These are phyloP conservation scores for Frankliniella intonsa DNA, from an alignment of 2,888 invertebrate genomes.

Conservation along the genomic window DNA sequence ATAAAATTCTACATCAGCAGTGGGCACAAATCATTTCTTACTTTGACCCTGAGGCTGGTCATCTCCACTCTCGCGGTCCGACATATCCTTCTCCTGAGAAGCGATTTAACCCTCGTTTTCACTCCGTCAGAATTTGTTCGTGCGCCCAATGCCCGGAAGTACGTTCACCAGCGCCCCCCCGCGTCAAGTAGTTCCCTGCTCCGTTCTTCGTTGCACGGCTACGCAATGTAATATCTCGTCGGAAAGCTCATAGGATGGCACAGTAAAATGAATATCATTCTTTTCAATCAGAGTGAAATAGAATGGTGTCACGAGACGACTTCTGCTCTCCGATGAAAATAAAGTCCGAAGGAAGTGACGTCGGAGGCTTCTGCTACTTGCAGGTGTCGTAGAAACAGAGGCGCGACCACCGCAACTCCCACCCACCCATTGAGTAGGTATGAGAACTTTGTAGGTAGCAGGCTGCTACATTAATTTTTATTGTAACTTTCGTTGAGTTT, in stretches of 20 bases:
- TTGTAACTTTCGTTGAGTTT: background rate
- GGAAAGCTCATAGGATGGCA: too few relatives aligned
- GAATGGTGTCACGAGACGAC: too few relatives aligned
- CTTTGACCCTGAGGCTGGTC: conserved; percentile 46
- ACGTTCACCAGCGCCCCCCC: background rate
- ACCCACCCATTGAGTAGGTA: background rate
- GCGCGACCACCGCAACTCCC: background rate
- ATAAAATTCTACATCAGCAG: conserved; percentile 30
- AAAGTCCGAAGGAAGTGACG: conserved; percentile 26
- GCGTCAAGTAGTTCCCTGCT: background rate
- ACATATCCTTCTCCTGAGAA: conserved; percentile 41
- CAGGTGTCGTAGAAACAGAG: conserved; percentile 1
- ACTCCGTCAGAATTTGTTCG: conserved; percentile 31
- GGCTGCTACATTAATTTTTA: background rate
- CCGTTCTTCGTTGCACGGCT: background rate
- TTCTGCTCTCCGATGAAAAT: background rate
- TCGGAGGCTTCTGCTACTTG: conserved; percentile 1
- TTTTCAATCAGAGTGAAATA: too few relatives aligned
- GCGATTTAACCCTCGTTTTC: conserved; percentile 40
- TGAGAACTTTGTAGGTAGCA: background rate
- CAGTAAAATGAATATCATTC: too few relatives aligned
- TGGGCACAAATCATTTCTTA: conserved; percentile 40
- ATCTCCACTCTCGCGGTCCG: conserved; percentile 46
- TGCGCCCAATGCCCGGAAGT: conserved; percentile 18
- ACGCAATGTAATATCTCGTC: too few relatives aligned